Evolutionary conservation across 2,888 invertebrate genomes (phyloP).

Genomic region (Smittia aterrima): DNA sequence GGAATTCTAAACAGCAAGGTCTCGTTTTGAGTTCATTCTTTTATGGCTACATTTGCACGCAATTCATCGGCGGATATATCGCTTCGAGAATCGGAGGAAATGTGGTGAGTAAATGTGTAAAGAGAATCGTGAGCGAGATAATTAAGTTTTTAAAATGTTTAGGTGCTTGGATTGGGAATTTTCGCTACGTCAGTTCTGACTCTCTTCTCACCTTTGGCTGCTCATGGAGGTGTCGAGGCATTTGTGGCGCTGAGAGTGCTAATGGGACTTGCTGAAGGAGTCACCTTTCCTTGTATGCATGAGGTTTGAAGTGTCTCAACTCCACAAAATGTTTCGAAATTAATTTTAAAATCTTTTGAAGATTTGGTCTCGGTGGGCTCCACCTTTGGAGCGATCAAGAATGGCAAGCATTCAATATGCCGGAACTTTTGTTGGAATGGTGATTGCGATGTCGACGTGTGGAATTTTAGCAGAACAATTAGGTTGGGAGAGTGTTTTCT

Average conservation of each 20-base stretch:
- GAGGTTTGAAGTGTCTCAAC: constrained; percentile 56
- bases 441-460: constrained; percentile 69
- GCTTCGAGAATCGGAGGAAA: constrained; percentile 83
- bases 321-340: background rate
- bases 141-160: constrained; percentile 45
- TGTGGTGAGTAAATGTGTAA: constrained; percentile 51
- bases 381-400: constrained; percentile 26
- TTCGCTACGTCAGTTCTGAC: constrained; percentile 70
- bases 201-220: constrained; percentile 69
- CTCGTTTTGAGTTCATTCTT: constrained; percentile 82
- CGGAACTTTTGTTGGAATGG: constrained; percentile 74
- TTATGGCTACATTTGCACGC: constrained; percentile 84
- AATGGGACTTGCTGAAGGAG: constrained; percentile 67
- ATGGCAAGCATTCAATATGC: constrained; percentile 51
- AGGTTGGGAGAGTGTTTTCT: constrained; percentile 69
- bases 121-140: background rate
- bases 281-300: constrained; percentile 56
- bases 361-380: constrained; percentile 60
- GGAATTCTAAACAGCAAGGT: constrained; percentile 76
- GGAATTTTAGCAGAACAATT: constrained; percentile 61
- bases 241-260: constrained; percentile 66
- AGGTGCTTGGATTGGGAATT: constrained; percentile 67
- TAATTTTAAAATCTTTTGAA: background rate
- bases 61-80: constrained; percentile 79
- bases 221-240: constrained; percentile 62